Conservation (phyloP, 2,797 vertebrate genomes). For the Nannoperca australis region DNA sequence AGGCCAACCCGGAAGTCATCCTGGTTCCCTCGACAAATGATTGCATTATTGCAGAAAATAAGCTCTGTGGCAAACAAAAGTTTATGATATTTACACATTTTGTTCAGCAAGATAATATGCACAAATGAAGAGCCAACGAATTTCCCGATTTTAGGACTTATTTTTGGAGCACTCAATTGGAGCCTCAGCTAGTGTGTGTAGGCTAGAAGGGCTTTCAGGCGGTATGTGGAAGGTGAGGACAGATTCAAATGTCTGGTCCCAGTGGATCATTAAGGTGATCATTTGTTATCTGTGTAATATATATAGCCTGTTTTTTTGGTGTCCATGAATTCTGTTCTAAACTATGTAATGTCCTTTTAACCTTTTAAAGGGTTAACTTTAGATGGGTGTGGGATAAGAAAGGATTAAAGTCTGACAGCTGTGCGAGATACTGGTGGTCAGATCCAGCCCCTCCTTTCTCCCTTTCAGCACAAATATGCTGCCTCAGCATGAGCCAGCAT, state of each 20-base stretch:
- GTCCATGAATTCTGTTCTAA: too few species aligned
- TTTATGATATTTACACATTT: too few species aligned
- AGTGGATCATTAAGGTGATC: neutral
- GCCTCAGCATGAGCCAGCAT: slow-evolving; percentile 74
- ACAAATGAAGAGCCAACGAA: too few species aligned
- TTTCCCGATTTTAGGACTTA: too few species aligned
- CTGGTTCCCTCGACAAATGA: too few species aligned
- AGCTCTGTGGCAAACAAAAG: too few species aligned
- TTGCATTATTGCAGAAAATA: too few species aligned
- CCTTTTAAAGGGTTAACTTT: neutral
- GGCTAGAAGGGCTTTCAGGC: neutral
- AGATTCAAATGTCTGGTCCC: neutral
- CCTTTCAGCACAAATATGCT: slow-evolving; percentile 68
- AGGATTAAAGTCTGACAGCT: slow-evolving; percentile 73
- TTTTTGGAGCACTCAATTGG: neutral
- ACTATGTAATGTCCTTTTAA: neutral
- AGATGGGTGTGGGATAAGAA: slow-evolving; percentile 1
- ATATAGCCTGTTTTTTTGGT: neutral
- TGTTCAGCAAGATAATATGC: too few species aligned
- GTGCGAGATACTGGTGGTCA: slow-evolving; percentile 62
- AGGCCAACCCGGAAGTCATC: too few species aligned
- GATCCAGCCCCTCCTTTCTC: slow-evolving; percentile 56
- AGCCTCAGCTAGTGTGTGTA: neutral
- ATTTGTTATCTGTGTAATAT: neutral
- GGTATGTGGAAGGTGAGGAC: neutral